These are phyloP conservation scores for Amiota mariae DNA, from an alignment of 2,888 invertebrate species.

Conservation along the genomic window DNA sequence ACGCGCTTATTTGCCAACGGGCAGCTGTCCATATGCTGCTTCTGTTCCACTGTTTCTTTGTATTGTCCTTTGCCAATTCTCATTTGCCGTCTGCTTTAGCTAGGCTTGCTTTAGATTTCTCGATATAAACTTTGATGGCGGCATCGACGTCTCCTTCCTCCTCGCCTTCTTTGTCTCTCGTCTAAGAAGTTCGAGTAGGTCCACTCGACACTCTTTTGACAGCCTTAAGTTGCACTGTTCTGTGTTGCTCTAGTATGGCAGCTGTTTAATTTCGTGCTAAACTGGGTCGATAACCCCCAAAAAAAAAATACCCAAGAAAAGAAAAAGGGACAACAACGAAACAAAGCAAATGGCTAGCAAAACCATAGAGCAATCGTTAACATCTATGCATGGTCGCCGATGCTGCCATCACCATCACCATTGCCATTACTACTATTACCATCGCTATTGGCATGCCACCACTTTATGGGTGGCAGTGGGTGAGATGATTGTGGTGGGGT, in stretches of 20 bases:
- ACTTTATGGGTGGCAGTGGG: background rate
- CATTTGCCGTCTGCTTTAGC: background rate
- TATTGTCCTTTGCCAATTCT: background rate
- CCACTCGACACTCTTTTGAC: slow-evolving; percentile 2
- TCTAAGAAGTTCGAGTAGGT: background rate
- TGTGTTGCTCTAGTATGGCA: background rate
- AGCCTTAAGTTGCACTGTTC: slow-evolving; percentile 2
- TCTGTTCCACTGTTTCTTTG: background rate
- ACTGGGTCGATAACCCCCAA: background rate
- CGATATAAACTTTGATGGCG: background rate
- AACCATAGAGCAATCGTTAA: background rate
- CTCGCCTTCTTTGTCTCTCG: background rate
- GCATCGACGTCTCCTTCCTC: background rate
- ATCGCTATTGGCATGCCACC: background rate
- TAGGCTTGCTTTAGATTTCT: no score
- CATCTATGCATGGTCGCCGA: background rate
- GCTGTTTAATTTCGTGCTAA: slow-evolving; percentile 1
- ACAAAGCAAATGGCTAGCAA: background rate
- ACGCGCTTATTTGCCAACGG: background rate
- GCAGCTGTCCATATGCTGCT: slow-evolving; percentile 4
- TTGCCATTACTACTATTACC: no score
- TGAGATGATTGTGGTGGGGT: no score
- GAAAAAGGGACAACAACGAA: background rate
- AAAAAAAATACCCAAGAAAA: background rate
- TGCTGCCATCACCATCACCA: no score